These are phyloP conservation scores for Galago senegalensis DNA, from an alignment of 2,797 vertebrate species.

Conservation along the genomic window DNA sequence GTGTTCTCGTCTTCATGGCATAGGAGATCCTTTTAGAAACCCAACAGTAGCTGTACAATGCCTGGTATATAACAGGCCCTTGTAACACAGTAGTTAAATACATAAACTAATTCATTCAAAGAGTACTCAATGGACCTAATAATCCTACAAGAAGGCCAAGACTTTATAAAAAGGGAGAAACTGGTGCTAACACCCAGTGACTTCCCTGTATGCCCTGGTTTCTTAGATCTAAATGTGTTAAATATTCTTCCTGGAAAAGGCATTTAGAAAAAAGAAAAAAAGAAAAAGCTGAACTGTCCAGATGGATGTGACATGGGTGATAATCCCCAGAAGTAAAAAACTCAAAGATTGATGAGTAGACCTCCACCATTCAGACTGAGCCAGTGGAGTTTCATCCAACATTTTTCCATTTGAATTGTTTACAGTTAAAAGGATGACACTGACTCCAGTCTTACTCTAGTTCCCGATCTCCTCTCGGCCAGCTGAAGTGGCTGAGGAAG, in stretches of 20 bases:
- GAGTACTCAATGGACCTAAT: not conserved
- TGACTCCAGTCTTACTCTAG: not conserved
- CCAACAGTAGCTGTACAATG: not conserved
- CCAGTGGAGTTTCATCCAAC: constrained; percentile 18
- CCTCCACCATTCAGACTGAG: not conserved
- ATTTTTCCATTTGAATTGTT: constrained; percentile 54
- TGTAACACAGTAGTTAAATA: not conserved
- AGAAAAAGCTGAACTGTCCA: constrained; percentile 51
- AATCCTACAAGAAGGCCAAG: not conserved
- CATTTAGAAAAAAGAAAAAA: not conserved
- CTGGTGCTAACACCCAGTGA: not conserved
- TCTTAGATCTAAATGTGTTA: constrained; percentile 60
- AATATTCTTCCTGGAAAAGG: constrained; percentile 72
- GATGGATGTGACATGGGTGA: constrained; percentile 70
- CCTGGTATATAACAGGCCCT: not conserved
- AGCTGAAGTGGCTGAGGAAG: not conserved
- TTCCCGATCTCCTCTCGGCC: not conserved
- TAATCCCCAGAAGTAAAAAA: constrained; percentile 62
- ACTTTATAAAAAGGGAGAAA: constrained; percentile 5
- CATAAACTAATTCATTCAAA: constrained; percentile 7
- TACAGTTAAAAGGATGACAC: not conserved
- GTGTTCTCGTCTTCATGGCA: not conserved
- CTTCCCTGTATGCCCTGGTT: constrained; percentile 60
- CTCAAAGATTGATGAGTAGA: constrained; percentile 49
- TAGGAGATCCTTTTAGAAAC: not conserved